Evolutionary conservation across 1,140 invertebrate species (phyloP).

Genomic region (Panagrolaimus sp.): DNA sequence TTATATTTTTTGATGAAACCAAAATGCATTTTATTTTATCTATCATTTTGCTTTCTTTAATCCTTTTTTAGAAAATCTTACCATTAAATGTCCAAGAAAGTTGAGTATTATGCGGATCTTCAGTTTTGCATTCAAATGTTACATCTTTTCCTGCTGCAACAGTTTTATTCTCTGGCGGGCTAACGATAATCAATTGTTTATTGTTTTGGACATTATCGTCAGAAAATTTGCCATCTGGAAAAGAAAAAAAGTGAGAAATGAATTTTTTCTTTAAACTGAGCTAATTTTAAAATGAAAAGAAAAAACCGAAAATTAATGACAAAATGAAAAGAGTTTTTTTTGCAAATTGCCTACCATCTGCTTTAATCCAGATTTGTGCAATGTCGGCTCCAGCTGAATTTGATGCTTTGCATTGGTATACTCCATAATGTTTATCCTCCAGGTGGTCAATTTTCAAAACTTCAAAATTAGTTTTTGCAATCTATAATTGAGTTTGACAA

Average conservation of each 20-base stretch:
- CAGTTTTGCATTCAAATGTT: slow-evolving; percentile 82
- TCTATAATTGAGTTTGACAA: slow-evolving; percentile 26
- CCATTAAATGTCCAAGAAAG: slow-evolving; percentile 23
- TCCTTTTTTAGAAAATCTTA: slow-evolving; percentile 63
- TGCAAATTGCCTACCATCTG: slow-evolving; percentile 77
- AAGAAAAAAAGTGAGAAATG: slow-evolving; percentile 1
- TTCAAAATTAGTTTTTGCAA: slow-evolving; percentile 66
- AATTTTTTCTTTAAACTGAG: neutral
- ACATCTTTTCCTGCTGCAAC: slow-evolving; percentile 74
- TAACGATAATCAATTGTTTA: slow-evolving; percentile 12
- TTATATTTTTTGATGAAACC: neutral
- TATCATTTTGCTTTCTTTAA: slow-evolving; percentile 75
- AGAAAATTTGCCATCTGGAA: slow-evolving; percentile 4
- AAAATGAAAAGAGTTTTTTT: slow-evolving; percentile 3
- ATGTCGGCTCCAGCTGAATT: slow-evolving; percentile 83
- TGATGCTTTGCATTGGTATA: slow-evolving; percentile 86
- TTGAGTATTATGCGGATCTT: slow-evolving; percentile 65
- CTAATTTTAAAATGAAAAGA: slow-evolving; percentile 3
- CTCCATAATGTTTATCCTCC: slow-evolving; percentile 78
- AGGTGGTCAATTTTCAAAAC: slow-evolving; percentile 76
- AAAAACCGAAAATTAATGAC: neutral
- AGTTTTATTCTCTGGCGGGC: slow-evolving; percentile 73
- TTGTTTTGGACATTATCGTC: neutral
- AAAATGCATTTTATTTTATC: neutral
- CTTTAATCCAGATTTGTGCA: slow-evolving; percentile 81